These are phyloP conservation scores for Syngnathus scovelli DNA, from an alignment of 2,113 vertebrate genomes.

Conservation along the genomic window DNA sequence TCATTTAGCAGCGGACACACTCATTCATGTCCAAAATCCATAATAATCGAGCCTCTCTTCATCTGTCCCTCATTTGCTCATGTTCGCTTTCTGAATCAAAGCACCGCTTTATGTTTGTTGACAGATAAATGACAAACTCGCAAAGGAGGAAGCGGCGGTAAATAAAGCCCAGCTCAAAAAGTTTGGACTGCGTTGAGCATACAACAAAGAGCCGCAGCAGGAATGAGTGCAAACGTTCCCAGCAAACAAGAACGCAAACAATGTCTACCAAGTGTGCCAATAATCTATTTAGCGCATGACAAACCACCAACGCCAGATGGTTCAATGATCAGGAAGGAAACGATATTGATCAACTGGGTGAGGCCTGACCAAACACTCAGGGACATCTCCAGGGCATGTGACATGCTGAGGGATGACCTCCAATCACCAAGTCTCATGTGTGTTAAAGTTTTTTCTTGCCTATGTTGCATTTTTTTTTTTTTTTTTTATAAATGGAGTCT, in stretches of 20 bases:
- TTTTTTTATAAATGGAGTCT: not conserved
- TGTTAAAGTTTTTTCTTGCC: too few relatives aligned
- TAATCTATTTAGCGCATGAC: slow-evolving; percentile 25
- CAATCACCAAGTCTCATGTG: not conserved
- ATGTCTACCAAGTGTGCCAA: slow-evolving; percentile 7
- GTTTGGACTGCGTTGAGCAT: not conserved
- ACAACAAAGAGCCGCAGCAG: slow-evolving; percentile 8
- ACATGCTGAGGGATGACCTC: slow-evolving; percentile 28
- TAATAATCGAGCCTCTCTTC: slow-evolving; percentile 33
- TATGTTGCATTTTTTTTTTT: too few relatives aligned
- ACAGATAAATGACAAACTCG: slow-evolving; percentile 3
- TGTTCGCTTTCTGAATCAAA: slow-evolving; percentile 10
- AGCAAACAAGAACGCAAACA: not conserved
- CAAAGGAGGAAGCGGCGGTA: not conserved
- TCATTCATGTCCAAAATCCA: slow-evolving; percentile 24
- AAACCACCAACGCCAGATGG: slow-evolving; percentile 11
- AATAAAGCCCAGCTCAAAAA: not conserved
- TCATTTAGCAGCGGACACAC: slow-evolving; percentile 46
- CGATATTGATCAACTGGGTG: slow-evolving; percentile 45
- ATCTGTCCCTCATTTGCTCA: not conserved
- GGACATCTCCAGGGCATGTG: slow-evolving; percentile 29
- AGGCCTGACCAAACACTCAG: slow-evolving; percentile 33
- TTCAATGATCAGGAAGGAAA: slow-evolving; percentile 30
- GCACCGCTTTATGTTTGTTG: slow-evolving; percentile 3
- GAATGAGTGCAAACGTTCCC: slow-evolving; percentile 15